These are phyloP conservation scores for Pterocles gutturalis DNA, from an alignment of 2,113 vertebrate genomes.

Conservation along the genomic window DNA sequence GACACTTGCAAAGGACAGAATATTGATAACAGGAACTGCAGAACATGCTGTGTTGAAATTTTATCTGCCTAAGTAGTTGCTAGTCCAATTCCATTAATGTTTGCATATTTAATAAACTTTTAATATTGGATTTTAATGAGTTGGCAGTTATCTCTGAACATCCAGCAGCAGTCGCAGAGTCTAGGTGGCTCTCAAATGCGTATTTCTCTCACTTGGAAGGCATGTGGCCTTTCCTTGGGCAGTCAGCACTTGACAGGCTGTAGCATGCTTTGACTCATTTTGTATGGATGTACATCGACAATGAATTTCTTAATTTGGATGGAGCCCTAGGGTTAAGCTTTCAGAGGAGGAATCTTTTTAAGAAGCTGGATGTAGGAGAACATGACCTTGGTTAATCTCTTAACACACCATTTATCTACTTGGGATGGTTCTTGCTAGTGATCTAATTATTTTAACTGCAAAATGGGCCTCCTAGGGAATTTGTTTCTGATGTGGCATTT, in stretches of 20 bases:
- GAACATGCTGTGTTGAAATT: neutral
- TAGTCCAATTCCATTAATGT: constrained; percentile 39
- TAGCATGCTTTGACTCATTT: neutral
- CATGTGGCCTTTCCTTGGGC: neutral
- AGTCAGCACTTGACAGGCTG: neutral
- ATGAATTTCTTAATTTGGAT: neutral
- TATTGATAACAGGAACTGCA: neutral
- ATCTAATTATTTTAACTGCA: constrained; percentile 20
- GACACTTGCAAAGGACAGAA: neutral
- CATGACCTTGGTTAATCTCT: neutral
- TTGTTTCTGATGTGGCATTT: neutral
- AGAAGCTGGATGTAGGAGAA: neutral
- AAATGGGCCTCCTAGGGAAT: neutral
- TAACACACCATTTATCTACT: neutral
- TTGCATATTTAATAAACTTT: constrained; percentile 57
- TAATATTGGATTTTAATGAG: constrained; percentile 48
- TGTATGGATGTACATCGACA: neutral
- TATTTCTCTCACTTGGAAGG: neutral
- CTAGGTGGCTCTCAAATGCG: neutral
- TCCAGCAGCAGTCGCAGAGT: constrained; percentile 11
- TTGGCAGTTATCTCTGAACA: constrained; percentile 41
- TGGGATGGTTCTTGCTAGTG: neutral
- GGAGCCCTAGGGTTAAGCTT: constrained; percentile 6
- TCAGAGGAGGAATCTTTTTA: neutral
- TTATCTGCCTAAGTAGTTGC: constrained; percentile 37